phyloP scores from a whole-genome alignment of 2,113 vertebrate genomes.

The Dicerorhinus sumatrensis region DNA sequence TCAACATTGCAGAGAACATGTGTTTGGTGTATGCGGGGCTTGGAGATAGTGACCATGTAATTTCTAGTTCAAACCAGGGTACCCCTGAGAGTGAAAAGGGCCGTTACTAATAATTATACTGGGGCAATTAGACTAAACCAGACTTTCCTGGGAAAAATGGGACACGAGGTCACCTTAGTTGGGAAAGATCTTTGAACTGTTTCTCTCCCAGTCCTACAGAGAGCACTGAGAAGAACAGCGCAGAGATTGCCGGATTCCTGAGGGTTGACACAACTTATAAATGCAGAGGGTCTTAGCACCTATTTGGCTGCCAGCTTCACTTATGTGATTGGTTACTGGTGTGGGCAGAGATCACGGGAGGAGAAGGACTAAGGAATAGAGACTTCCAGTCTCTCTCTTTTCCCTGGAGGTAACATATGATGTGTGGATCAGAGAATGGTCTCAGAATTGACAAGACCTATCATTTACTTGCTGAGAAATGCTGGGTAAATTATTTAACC shows the following conservation, averaged over 20 bases:
- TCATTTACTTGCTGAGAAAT: neutral
- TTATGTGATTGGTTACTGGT: neutral
- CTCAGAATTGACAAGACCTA: neutral
- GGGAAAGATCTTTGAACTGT: neutral
- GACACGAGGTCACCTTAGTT: neutral
- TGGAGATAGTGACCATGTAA: neutral
- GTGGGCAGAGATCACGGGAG: neutral
- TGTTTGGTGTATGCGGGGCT: neutral
- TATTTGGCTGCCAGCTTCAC: neutral
- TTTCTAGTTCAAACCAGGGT: neutral
- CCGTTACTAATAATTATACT: neutral
- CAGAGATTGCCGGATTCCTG: neutral
- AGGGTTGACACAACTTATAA: neutral
- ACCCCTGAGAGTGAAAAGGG: neutral
- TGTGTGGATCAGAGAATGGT: neutral
- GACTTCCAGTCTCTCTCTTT: neutral
- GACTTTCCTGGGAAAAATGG: neutral
- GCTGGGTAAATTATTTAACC: neutral
- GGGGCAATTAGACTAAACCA: neutral
- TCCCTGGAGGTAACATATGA: neutral
- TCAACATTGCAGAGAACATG: neutral
- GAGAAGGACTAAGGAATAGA: neutral
- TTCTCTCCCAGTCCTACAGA: neutral
- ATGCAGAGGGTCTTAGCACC: neutral
- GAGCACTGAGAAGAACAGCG: neutral